Base-by-base conservation (phyloP, 2,888 invertebrate genomes). In the Helobdella robusta region DNA sequence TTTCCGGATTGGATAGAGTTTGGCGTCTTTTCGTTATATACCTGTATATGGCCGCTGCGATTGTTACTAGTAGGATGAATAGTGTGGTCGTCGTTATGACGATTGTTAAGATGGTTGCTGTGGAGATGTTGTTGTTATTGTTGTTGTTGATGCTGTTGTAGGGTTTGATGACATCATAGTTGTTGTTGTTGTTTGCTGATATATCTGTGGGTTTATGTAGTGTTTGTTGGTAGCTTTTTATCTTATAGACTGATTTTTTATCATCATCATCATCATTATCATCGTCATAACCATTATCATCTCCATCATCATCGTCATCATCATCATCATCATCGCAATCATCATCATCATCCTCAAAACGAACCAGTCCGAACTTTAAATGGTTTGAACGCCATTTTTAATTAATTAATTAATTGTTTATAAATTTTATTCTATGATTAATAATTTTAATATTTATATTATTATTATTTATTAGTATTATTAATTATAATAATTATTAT, bases 1-100 rank as follows among this genome's bases (percentile, higher is more conserved):
- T 75, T 64, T 74, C 74, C 23, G 74, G 73, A 64, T 73, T 36
- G 28, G 23, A 78, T 70, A 81, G 78, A 69, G 80, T 79, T 64
- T 82, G 79, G 58, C 85, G 82, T 18, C 85, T 82, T 65, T 85
- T 46, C 20, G 25, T n/a, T 11, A 62, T n/a, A 4, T 25, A 28
- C 34, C 32, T 25, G 15, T 25, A 56, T 6, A 56, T 6, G 11
- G 32, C 28, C 5, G 32, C 30, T n/a, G 8, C 56, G 23, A 32
- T 56, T 1, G 32, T 30, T 1, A 30, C n/a, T n/a, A n/a, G n/a
- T n/a, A n/a, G n/a, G n/a, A n/a, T n/a, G n/a, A n/a, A n/a, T n/a
- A n/a, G n/a, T n/a, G n/a, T n/a, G n/a, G n/a, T n/a, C n/a, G n/a
- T n/a, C n/a, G n/a, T n/a, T n/a, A n/a, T n/a, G n/a, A n/a, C n/a